Evolutionary conservation across 2,113 vertebrate species (phyloP).

Genomic region (Bubo blakistoni): DNA sequence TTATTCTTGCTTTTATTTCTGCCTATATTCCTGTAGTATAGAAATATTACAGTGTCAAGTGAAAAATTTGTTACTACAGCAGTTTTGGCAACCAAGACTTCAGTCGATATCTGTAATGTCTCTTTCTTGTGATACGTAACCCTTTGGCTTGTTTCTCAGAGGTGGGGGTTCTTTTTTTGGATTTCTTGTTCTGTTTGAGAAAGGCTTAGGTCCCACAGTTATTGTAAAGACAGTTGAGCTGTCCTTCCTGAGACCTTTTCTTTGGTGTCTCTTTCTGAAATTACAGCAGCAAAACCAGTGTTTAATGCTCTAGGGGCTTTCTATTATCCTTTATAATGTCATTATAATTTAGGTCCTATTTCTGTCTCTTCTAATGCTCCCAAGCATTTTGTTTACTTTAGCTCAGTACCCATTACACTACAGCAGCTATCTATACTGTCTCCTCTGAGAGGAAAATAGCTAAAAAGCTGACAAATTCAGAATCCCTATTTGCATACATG

Average conservation of each 20-base stretch:
- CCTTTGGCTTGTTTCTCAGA: not conserved
- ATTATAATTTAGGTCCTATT: not conserved
- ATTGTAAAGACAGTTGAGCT: not conserved
- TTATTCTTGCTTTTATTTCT: not conserved
- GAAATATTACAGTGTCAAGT: not conserved
- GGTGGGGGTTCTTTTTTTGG: rapidly evolving
- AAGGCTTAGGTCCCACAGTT: not conserved
- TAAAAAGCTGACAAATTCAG: not conserved
- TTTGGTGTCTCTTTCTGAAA: not conserved
- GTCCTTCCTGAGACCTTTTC: not conserved
- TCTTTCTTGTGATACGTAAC: not conserved
- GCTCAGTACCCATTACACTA: not conserved
- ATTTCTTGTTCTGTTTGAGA: not conserved
- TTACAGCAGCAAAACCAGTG: not conserved
- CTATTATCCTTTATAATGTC: not conserved
- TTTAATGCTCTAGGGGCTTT: not conserved
- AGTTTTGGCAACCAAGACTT: not conserved
- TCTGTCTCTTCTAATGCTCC: not conserved
- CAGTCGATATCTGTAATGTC: not conserved
- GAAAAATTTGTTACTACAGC: not conserved
- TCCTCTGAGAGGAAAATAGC: not conserved
- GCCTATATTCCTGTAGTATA: not conserved
- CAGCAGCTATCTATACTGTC: not conserved
- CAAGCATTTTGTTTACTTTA: constrained; percentile 12
- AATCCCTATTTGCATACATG: not conserved